A percentile compares a stretch with the other conserved stretches of the same genome.
Conservation (phyloP, 2,113 vertebrate species). For the Ptilorrhoa leucosticta region DNA sequence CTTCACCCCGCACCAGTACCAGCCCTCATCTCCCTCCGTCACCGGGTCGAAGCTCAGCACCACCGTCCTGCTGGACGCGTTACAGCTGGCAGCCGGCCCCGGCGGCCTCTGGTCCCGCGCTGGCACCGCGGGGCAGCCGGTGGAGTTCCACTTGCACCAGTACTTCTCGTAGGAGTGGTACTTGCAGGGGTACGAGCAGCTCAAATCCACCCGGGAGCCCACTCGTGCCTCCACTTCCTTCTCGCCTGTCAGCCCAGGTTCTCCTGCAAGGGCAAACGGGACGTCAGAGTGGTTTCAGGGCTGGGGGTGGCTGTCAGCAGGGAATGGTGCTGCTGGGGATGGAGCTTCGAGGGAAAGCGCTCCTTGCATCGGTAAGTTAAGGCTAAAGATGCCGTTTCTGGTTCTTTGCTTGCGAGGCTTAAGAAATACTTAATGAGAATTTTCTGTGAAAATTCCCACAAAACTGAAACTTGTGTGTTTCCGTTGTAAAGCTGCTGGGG, state of each 20-base stretch:
- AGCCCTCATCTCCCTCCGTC: slow-evolving; percentile 16
- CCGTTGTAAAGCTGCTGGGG: background rate
- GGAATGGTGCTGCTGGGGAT: background rate
- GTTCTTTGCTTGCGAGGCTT: background rate
- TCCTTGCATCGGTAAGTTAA: rapidly evolving
- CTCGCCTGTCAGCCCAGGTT: background rate
- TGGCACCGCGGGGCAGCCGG: background rate
- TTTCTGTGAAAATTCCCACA: background rate
- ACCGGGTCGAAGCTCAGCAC: slow-evolving; percentile 28
- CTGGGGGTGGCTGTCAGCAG: background rate
- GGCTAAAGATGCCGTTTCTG: background rate
- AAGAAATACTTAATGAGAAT: background rate
- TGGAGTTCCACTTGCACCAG: slow-evolving; percentile 72
- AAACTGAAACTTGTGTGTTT: background rate
- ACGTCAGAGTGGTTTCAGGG: background rate
- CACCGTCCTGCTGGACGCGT: background rate
- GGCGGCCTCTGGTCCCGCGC: background rate
- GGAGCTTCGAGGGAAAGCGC: background rate
- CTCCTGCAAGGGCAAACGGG: slow-evolving; percentile 22
- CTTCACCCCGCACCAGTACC: slow-evolving; percentile 78
- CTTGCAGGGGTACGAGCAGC: slow-evolving; percentile 64
- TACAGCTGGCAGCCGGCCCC: background rate
- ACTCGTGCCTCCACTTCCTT: background rate
- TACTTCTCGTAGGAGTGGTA: slow-evolving; percentile 66
- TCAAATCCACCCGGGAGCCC: background rate